Evolutionary conservation across 2,797 vertebrate genomes (phyloP), one percentile per base, ranked within the genome.

Genomic region (Etheostoma perlongum): DNA sequence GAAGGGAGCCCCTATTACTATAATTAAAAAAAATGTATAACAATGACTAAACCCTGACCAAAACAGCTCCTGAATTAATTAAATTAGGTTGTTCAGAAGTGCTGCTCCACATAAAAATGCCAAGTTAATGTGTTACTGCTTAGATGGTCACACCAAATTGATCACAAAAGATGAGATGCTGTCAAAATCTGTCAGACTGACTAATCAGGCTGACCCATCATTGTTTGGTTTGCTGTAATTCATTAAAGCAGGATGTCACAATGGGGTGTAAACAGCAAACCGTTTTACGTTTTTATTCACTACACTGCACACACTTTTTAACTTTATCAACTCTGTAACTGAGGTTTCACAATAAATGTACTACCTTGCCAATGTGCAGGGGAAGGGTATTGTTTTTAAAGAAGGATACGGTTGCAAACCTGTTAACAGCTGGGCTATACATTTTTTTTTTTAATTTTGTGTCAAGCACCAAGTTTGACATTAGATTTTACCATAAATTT

Each of bases 151-250:
- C 63, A 72, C 47, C 40, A 40, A 42, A 55, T 1, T 33, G 63
- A 67, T 75, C 62, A 40, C 27, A 63, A 47, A 52, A 58, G 44
- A 63, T 67, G 46, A 71, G 54, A 65, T 16, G 51, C 48, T 70
- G 54, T 65, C 71, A 48, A 36, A 51, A 47, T 67, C n/a, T 57
- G 54, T 68, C 33, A 36, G 52, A 18, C 23, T 44, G 70, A 78
- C 40, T 54, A n/a, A 69, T 46, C 49, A 55, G 16, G 36, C 30
- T 60, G 48, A 61, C 23, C 53, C 44, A 36, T 61, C 12, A 40
- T 12, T 40, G 36, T 70, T 61, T 55, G 25, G 30, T 75, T n/a
- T 66, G 61, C 2, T 2, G 3, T 65, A 30, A 70, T 44, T 61
- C 69, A 64, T 65, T 15, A 59, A 52, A 64, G n/a, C 46, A 51